phyloP scores from a whole-genome alignment of 2,888 invertebrate genomes.

The Drosophila antonietae region DNA sequence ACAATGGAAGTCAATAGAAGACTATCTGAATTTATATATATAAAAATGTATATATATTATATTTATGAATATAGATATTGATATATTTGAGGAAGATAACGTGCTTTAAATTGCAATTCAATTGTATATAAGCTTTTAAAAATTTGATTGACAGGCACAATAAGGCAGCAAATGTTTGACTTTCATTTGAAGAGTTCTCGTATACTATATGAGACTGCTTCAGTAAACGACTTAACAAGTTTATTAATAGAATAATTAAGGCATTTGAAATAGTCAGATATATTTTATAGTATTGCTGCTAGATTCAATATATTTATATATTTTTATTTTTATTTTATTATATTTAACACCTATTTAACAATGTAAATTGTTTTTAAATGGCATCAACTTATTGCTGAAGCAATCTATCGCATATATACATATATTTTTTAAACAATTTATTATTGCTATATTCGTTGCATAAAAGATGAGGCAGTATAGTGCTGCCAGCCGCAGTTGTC shows the following conservation, averaged over 20 bases:
- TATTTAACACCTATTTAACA: not conserved
- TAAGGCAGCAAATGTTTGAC: not conserved
- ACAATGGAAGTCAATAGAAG: not conserved
- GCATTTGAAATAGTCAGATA: not conserved
- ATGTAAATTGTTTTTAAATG: not conserved
- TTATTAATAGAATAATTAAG: too few species aligned
- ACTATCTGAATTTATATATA: not conserved
- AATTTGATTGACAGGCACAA: not conserved
- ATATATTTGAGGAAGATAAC: not conserved
- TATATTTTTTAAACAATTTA: not conserved
- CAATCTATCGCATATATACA: too few species aligned
- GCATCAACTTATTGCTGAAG: not conserved
- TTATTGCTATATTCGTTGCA: not conserved
- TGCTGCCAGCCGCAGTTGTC: conserved; percentile 1
- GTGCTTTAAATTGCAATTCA: not conserved
- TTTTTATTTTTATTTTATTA: not conserved
- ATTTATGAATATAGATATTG: not conserved
- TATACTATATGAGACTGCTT: too few species aligned
- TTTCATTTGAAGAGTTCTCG: not conserved
- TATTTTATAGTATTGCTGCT: not conserved
- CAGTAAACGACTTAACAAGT: too few species aligned
- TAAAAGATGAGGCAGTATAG: not conserved
- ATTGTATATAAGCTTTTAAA: not conserved
- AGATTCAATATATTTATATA: not conserved
- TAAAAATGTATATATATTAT: not conserved